These are phyloP conservation scores for Oscheius sp. DNA, from an alignment of 1,140 invertebrate species.

Conservation along the genomic window DNA sequence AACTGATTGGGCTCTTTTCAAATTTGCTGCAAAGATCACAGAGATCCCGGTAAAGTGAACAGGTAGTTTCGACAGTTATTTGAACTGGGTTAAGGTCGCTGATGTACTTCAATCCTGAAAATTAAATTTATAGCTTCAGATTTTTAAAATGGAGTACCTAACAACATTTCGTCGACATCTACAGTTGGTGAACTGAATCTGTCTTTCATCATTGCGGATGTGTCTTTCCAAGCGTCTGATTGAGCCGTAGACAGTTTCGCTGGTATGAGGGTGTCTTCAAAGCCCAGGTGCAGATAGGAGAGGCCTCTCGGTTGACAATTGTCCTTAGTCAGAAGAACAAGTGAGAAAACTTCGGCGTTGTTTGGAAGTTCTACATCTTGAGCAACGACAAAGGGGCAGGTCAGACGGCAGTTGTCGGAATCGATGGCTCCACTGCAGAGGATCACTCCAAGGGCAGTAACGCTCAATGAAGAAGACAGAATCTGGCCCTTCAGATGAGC, in stretches of 20 bases:
- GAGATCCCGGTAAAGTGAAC: neutral
- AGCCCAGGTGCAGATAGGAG: neutral
- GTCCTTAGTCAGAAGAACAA: neutral
- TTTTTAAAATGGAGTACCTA: neutral
- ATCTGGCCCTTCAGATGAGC: neutral
- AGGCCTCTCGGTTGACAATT: neutral
- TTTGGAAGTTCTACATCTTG: neutral
- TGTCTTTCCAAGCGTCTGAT: neutral
- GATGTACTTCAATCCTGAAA: conserved; percentile 19
- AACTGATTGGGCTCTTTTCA: conserved; percentile 7
- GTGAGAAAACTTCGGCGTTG: neutral
- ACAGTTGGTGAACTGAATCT: conserved; percentile 16
- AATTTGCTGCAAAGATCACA: conserved; percentile 4
- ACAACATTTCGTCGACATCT: conserved; percentile 18
- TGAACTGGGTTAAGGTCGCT: conserved; percentile 14
- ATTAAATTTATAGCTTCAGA: neutral
- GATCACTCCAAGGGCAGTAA: neutral
- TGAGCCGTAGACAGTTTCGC: neutral
- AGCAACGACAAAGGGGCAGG: neutral
- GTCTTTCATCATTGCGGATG: conserved; percentile 2
- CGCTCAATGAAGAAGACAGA: neutral
- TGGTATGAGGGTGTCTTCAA: neutral
- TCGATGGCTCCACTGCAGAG: neutral
- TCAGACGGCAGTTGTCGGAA: neutral
- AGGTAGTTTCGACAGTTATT: neutral